Evolutionary conservation across 2,113 vertebrate species (phyloP).

Genomic region (Passer montanus): DNA sequence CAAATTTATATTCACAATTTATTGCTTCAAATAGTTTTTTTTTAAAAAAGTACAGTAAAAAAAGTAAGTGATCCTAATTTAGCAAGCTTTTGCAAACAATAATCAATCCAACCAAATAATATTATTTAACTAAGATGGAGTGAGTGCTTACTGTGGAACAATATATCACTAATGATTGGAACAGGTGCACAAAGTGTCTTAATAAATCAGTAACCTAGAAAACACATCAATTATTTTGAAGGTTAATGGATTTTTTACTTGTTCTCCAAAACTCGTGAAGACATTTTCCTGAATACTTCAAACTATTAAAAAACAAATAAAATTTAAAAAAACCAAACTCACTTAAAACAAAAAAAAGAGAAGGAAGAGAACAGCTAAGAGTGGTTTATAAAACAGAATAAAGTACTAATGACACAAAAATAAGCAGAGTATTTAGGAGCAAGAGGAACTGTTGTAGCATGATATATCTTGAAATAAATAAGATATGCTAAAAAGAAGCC

Average conservation of each 20-base stretch:
- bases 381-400: not conserved
- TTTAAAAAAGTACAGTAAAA: not conserved
- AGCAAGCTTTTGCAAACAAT: slow-evolving; percentile 37
- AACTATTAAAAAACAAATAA: not conserved
- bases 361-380: not conserved
- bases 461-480: not conserved
- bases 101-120: slow-evolving; percentile 59
- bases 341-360: not conserved
- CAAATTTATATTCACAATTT: not conserved
- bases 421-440: not conserved
- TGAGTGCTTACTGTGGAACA: slow-evolving; percentile 46
- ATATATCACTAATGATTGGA: slow-evolving; percentile 66
- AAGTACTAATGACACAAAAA: not conserved
- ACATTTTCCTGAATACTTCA: slow-evolving; percentile 45
- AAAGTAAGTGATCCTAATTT: slow-evolving; percentile 12
- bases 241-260: slow-evolving; percentile 68
- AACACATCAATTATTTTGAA: slow-evolving; percentile 71
- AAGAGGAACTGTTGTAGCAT: not conserved
- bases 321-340: not conserved
- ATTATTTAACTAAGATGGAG: slow-evolving; percentile 65
- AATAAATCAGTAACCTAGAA: slow-evolving; percentile 70
- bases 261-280: slow-evolving; percentile 46
- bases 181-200: slow-evolving; percentile 69
- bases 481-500: not conserved
- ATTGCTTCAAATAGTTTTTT: not conserved